Evolutionary conservation across 2,113 vertebrate genomes (phyloP), one percentile per base, ranked within the genome.

Genomic region (Tragulus kanchil): DNA sequence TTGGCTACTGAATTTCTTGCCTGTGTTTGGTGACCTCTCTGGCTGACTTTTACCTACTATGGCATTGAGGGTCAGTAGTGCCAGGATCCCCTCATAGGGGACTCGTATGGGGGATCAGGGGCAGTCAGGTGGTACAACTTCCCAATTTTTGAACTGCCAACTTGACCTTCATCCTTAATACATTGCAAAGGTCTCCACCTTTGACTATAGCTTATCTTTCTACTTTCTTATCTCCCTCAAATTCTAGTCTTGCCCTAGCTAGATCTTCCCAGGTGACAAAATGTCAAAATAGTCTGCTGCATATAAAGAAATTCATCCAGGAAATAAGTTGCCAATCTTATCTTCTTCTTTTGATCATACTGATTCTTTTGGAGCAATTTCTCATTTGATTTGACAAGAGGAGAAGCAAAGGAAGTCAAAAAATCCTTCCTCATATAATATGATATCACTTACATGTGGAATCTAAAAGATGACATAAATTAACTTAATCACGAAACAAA

Each of bases 11-110:
- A n/a, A 58, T 23, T 52, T 89, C 10, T 65, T 36, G 50, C 5
- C n/a, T 75, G 25, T 5, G 7, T 91, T 93, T 67, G 58, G 9
- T 54, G 56, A 10, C 56, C 78, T 91, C 25, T 54, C 5, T 28
- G 13, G 25, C 10, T 64, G 58, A 62, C 13, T 8, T 75, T 45
- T 56, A 31, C 71, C 23, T 10, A 75, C 45, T 54, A 0, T 56
- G 26, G 10, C 48, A 89, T 77, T 54, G 23, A 69, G n/a, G 14
- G 54, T 23, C 21, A 82, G 23, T 23, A 69, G 31, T 58, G 28
- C 1, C 81, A 69, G 4, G 48, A 17, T 13, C 8, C 9, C 77
- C 2, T 59, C 28, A 8, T 1, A 0, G 19, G 28, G 8, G 8
- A 28, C 9, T 23, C 12, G 3, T 6, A 16, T 8, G 2, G 12